These are phyloP conservation scores for Hippolais icterina DNA, from an alignment of 2,113 vertebrate genomes.

Conservation along the genomic window DNA sequence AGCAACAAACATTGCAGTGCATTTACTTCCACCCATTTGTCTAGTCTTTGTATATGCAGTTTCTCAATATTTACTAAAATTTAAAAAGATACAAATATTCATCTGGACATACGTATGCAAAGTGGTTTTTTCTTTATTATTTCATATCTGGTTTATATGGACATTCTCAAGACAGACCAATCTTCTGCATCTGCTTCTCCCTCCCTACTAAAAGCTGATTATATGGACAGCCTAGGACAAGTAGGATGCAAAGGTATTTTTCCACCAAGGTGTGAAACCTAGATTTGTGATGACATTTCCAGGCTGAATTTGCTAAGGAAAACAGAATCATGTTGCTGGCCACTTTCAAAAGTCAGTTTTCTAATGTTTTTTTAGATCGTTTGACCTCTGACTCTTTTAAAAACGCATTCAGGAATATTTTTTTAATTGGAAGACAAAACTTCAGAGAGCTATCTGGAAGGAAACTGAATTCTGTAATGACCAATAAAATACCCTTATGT, in stretches of 20 bases:
- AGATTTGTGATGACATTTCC: background rate
- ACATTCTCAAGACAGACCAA: background rate
- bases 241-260: background rate
- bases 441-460: background rate
- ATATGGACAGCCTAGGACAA: background rate
- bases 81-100: background rate
- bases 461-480: background rate
- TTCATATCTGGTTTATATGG: background rate
- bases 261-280: background rate
- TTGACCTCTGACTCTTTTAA: background rate
- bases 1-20: background rate
- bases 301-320: background rate
- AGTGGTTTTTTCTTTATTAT: background rate
- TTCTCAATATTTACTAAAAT: background rate
- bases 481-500: background rate
- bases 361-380: background rate
- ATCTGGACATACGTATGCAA: background rate
- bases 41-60: background rate
- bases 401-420: background rate
- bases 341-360: background rate
- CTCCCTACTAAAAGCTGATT: background rate
- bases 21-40: background rate
- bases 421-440: background rate
- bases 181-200: background rate
- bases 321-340: background rate